These are phyloP conservation scores for Gymnoscelis rufifasciata DNA, from an alignment of 2,888 invertebrate species.

Conservation along the genomic window DNA sequence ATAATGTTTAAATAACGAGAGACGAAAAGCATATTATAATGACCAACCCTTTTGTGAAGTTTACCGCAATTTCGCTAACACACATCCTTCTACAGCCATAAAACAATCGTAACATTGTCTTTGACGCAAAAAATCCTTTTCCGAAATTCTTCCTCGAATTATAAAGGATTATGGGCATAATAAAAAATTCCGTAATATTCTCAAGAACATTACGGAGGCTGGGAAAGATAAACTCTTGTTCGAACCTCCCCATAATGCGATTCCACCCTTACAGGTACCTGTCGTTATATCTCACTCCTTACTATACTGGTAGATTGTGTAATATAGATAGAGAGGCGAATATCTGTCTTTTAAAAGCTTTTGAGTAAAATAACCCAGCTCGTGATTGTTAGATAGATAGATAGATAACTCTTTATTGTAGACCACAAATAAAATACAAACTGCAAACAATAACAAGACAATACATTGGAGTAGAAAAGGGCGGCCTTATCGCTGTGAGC, in stretches of 20 bases:
- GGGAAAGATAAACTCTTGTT: conserved; percentile 24
- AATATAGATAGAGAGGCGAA: neutral
- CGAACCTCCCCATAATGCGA: conserved; percentile 22
- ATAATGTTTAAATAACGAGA: too few relatives aligned
- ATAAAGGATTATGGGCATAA: conserved; percentile 27
- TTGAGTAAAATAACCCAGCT: neutral
- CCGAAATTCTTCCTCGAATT: conserved; percentile 22
- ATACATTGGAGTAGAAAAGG: too few relatives aligned
- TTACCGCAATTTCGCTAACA: too few relatives aligned
- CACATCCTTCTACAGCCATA: too few relatives aligned
- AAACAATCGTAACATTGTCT: neutral
- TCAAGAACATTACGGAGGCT: conserved; percentile 15
- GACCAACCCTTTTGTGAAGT: too few relatives aligned
- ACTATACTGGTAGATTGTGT: conserved; percentile 22
- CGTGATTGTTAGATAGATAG: neutral
- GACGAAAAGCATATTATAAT: too few relatives aligned
- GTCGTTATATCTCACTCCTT: conserved; percentile 17
- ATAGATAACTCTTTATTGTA: too few relatives aligned
- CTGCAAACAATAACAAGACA: too few relatives aligned
- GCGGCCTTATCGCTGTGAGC: too few relatives aligned
- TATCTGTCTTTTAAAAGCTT: neutral
- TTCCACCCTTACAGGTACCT: conserved; percentile 19
- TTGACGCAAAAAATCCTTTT: neutral
- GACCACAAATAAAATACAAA: too few relatives aligned
- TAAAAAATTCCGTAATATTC: conserved; percentile 27